Percentiles rank a stretch among this genome's conserved stretches.
phyloP scores from a whole-genome alignment of 2,113 vertebrate species.

The Callorhinus ursinus region DNA sequence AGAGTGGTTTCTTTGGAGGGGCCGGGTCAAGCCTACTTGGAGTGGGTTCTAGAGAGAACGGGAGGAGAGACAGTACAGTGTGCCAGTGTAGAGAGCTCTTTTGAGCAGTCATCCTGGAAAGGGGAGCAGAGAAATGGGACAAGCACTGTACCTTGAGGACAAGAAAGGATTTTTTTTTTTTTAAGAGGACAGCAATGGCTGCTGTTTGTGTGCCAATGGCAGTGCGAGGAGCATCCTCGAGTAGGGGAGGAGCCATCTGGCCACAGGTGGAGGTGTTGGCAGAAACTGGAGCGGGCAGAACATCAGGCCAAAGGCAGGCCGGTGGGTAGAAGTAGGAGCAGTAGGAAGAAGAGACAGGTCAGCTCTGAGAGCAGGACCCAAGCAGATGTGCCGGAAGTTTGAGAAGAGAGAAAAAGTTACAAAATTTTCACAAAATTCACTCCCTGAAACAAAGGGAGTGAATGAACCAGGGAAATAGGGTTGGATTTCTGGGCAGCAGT shows the following conservation, averaged over 20 bases:
- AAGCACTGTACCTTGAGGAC: neutral
- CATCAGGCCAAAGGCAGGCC: accelerated
- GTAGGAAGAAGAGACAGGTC: neutral
- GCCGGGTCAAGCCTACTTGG: neutral
- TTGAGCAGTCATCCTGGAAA: neutral
- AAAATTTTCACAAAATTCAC: neutral
- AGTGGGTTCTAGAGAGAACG: neutral
- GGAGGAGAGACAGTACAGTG: no score
- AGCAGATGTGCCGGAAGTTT: neutral
- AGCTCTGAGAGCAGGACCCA: neutral
- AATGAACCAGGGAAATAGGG: neutral
- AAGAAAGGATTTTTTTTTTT: neutral
- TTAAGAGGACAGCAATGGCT: neutral
- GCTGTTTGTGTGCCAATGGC: neutral
- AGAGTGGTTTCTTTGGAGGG: neutral
- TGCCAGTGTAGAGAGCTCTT: neutral
- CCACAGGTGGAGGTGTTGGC: neutral
- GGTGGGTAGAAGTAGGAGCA: neutral
- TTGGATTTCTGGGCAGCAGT: neutral
- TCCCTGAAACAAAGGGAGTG: neutral
- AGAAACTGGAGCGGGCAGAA: accelerated
- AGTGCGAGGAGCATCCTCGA: neutral
- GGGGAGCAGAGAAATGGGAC: neutral
- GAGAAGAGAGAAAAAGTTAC: neutral
- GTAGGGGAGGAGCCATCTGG: neutral